Conservation (phyloP, 2,113 vertebrate species). For the Phylloscopus trochiloides region DNA sequence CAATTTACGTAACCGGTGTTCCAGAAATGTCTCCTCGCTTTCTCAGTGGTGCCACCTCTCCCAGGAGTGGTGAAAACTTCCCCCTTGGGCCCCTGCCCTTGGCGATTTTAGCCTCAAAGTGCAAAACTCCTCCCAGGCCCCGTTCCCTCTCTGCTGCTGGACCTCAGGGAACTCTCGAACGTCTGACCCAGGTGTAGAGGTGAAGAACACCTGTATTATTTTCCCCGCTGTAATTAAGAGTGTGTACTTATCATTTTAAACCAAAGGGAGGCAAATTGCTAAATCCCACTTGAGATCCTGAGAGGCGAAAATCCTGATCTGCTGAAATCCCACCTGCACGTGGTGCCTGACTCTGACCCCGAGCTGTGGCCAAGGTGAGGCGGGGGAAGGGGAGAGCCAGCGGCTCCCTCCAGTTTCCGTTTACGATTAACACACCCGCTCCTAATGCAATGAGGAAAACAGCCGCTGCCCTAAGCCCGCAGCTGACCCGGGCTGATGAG, state of each 20-base stretch:
- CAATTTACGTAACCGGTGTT: slow-evolving; percentile 71
- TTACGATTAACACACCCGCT: not conserved
- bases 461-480: not conserved
- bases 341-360: not conserved
- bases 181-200: not conserved
- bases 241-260: accelerated
- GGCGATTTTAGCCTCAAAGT: not conserved
- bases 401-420: not conserved
- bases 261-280: not conserved
- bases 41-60: not conserved
- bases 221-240: not conserved
- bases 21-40: slow-evolving; percentile 57
- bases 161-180: not conserved
- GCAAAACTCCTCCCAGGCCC: not conserved
- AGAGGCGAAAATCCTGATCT: not conserved
- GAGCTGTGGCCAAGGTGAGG: not conserved
- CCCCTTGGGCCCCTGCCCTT: not conserved
- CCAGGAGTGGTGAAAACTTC: not conserved
- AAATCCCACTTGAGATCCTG: not conserved
- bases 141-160: accelerated
- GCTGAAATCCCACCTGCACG: not conserved
- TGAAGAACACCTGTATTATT: not conserved
- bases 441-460: accelerated
- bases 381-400: not conserved
- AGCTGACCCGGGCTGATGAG: not conserved